Base-by-base conservation (phyloP, 2,888 invertebrate genomes). In the Perizoma flavofasciatum region DNA sequence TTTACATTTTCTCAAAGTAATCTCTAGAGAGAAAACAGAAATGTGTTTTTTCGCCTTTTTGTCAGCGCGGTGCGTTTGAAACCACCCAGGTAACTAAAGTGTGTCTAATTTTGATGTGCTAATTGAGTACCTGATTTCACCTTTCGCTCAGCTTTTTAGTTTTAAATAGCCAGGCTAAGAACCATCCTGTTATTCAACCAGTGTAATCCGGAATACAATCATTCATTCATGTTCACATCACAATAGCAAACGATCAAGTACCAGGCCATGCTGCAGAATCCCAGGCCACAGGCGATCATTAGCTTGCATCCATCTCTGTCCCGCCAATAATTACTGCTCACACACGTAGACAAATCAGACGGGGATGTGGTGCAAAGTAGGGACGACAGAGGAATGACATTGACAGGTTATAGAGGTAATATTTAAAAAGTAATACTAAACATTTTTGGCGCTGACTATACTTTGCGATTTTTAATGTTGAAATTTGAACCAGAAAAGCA, bases 251-350 rank as follows among this genome's bases (percentile, higher is more conserved):
- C 58, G 50, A 59, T 51, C 59, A 55, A 43, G 56, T 55, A 55
- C 55, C 55, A 55, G 22, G 22, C 22, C 55, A 55, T 46, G 48
- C 44, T 49, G 32, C 48, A 52, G 58, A 55, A 51, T 58, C 58
- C 55, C 54, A 56, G 54, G 59, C 61, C 61, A 59, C 54, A 60
- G 65, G 72, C 73, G 70, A 64, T 77, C 79, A 81, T 81, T 81
- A 81, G 66, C 66, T 66, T 66, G 78, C 82, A 86, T 86, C 81
- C 74, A 83, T 86, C 86, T 82, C 83, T 81, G 84, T 84, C 85
- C 72, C 70, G 69, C 72, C 61, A 68, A 79, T 84, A 84, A 86
- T 85, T 83, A 83, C 77, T 77, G 76, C 77, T 78, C 77, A 70
- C 73, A 78, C 78, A 76, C 74, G 71, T 78, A 79, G 81, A 83